phyloP scores from a whole-genome alignment of 2,797 vertebrate genomes.

The Falco columbarius region DNA sequence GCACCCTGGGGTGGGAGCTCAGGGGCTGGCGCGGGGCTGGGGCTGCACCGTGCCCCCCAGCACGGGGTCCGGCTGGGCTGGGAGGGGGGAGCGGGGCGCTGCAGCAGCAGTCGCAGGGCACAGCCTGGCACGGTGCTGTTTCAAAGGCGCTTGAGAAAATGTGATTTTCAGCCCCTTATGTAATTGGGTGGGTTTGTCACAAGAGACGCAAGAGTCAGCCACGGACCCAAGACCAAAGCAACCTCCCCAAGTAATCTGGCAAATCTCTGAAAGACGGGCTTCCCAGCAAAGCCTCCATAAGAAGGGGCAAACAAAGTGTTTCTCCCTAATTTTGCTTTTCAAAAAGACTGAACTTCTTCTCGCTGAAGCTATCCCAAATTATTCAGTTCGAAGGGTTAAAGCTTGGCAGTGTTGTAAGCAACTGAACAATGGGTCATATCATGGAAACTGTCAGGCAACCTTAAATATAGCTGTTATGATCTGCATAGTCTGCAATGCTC shows the following conservation, averaged over 20 bases:
- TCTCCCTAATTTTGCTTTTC: not conserved
- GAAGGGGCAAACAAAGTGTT: not conserved
- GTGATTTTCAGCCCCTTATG: not conserved
- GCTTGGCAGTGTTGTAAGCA: conserved; percentile 12
- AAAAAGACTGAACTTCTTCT: not conserved
- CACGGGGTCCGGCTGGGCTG: not conserved
- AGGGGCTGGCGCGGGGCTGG: not conserved
- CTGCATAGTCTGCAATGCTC: conserved; percentile 68
- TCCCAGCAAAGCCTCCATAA: not conserved
- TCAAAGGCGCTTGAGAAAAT: fast-evolving
- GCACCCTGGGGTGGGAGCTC: fast-evolving
- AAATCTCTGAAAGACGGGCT: not conserved
- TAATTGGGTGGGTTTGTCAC: not conserved
- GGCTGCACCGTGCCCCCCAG: fast-evolving
- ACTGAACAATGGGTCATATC: conserved; percentile 56
- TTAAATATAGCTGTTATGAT: conserved; percentile 72
- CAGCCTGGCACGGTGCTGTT: not conserved
- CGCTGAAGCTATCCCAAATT: not conserved
- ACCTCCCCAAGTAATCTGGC: not conserved
- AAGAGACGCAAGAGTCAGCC: fast-evolving
- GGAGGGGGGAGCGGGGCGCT: fast-evolving
- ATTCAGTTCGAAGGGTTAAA: conserved; percentile 41
- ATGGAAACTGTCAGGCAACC: conserved; percentile 67
- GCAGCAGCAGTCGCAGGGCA: not conserved
- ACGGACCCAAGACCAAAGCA: not conserved